These are phyloP conservation scores for Rotaria socialis DNA, from an alignment of 2,888 invertebrate species.

Conservation along the genomic window DNA sequence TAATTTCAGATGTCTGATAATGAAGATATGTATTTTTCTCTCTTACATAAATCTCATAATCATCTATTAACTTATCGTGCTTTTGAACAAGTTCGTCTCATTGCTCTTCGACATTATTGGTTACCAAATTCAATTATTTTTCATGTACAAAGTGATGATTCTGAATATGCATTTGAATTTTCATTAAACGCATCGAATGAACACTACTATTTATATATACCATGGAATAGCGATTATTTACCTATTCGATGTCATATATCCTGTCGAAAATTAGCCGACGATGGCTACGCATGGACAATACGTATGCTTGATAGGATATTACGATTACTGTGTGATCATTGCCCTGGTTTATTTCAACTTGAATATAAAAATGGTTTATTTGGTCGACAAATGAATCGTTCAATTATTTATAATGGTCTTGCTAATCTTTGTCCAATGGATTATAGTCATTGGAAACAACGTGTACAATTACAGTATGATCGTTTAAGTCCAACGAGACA, in stretches of 20 bases:
- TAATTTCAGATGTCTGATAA: not conserved
- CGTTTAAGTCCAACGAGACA: not conserved
- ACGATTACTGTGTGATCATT: conserved; percentile 11
- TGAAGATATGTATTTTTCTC: not conserved
- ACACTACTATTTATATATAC: conserved; percentile 11
- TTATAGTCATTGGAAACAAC: conserved; percentile 21
- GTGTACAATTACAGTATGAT: conserved; percentile 9
- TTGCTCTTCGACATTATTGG: conserved; percentile 12
- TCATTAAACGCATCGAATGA: not conserved
- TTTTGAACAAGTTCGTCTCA: conserved; percentile 13
- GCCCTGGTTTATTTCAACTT: conserved; percentile 28
- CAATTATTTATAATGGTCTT: not conserved
- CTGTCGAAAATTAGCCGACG: not conserved
- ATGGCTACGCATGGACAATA: conserved; percentile 32
- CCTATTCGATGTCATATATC: conserved; percentile 24
- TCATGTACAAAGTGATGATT: not conserved
- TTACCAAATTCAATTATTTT: not conserved
- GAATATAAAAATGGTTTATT: conserved; percentile 20
- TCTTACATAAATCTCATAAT: not conserved
- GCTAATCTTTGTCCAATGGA: not conserved
- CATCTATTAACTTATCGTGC: conserved; percentile 23
- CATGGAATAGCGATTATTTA: not conserved
- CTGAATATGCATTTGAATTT: conserved; percentile 9
- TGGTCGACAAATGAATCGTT: conserved; percentile 3
- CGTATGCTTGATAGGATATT: conserved; percentile 19